A percentile compares a stretch with the other conserved stretches of the same genome.
These are phyloP conservation scores for Agrotis segetum DNA, from an alignment of 2,888 invertebrate species.

Conservation along the genomic window DNA sequence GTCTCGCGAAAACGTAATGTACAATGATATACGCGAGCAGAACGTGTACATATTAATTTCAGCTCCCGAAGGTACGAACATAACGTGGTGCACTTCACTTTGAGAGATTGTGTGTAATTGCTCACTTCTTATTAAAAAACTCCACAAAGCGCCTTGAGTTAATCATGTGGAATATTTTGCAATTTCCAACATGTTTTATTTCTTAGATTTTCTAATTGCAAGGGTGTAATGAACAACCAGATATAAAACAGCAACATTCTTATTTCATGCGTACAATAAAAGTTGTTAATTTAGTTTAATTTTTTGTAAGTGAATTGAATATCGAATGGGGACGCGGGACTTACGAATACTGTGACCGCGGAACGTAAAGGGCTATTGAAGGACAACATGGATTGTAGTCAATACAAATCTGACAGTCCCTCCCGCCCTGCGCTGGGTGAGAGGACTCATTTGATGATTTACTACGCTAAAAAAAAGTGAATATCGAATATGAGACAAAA, in stretches of 20 bases:
- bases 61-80: slow-evolving; percentile 40
- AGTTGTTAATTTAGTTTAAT: not conserved
- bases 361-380: no score
- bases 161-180: slow-evolving; percentile 41
- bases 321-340: no score
- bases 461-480: not conserved
- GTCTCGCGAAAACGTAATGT: slow-evolving; percentile 23
- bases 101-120: slow-evolving; percentile 45
- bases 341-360: no score
- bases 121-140: slow-evolving; percentile 49
- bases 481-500: slow-evolving; percentile 11
- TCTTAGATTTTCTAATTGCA: slow-evolving; percentile 5
- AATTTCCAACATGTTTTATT: slow-evolving; percentile 24
- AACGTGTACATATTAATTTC: slow-evolving; percentile 35
- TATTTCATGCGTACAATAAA: not conserved
- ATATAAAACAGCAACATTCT: not conserved
- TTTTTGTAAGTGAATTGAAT: not conserved
- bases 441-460: no score
- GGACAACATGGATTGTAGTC: no score
- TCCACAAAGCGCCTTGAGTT: slow-evolving; percentile 25
- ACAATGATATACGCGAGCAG: slow-evolving; percentile 33
- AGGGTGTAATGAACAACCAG: slow-evolving; percentile 4
- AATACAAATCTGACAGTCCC: no score
- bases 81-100: slow-evolving; percentile 48
- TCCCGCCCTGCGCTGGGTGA: no score